Percentiles rank a stretch among this genome's conserved stretches.
Conservation (phyloP, 2,888 invertebrate genomes). For the Temnothorax ravouxi region DNA sequence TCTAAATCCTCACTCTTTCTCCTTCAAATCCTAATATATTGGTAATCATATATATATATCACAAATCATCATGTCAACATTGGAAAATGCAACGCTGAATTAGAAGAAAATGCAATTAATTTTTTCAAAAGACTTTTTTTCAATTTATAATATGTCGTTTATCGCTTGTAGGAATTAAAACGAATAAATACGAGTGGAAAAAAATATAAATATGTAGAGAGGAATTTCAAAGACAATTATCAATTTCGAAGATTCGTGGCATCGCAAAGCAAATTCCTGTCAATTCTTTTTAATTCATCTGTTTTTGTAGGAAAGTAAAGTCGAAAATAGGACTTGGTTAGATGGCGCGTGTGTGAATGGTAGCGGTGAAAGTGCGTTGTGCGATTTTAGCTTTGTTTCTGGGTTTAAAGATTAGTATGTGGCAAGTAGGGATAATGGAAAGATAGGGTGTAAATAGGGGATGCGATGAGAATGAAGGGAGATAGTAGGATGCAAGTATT, state of each 20-base stretch:
- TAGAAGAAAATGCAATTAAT: not conserved
- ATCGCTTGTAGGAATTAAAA: not conserved
- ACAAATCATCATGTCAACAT: not conserved
- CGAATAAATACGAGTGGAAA: not conserved
- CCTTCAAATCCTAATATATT: not conserved
- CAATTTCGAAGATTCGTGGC: not conserved
- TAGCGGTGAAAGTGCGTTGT: too few species aligned
- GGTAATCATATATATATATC: too few species aligned
- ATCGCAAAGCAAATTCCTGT: slow-evolving; percentile 17
- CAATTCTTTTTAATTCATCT: slow-evolving; percentile 5
- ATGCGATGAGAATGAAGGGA: too few species aligned
- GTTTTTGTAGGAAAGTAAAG: not conserved
- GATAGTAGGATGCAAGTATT: too few species aligned
- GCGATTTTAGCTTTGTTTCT: too few species aligned
- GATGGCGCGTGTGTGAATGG: too few species aligned
- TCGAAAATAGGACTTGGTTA: too few species aligned
- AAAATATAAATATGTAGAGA: not conserved
- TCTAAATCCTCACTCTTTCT: not conserved
- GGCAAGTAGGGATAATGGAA: too few species aligned
- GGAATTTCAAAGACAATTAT: not conserved
- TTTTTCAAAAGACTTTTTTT: not conserved
- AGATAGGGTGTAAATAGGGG: too few species aligned
- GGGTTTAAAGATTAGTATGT: too few species aligned
- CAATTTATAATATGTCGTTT: not conserved
- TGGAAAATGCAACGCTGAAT: not conserved